These are phyloP conservation scores for Panonychus citri DNA, from an alignment of 1,140 invertebrate genomes.

Conservation along the genomic window DNA sequence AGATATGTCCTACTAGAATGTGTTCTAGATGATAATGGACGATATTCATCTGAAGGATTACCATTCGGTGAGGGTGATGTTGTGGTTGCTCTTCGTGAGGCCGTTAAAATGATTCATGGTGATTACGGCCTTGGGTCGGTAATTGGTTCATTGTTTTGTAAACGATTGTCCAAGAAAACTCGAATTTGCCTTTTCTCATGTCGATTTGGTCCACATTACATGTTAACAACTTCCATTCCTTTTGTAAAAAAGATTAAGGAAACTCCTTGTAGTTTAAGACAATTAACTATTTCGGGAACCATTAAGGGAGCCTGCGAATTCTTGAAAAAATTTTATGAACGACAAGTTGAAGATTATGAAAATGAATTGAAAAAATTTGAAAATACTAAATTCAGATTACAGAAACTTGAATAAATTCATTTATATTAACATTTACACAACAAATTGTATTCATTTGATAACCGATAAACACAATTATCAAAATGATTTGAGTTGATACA, in stretches of 20 bases:
- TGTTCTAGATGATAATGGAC: neutral
- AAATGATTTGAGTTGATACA: too few relatives aligned
- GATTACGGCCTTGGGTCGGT: neutral
- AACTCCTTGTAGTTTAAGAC: neutral
- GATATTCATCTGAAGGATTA: neutral
- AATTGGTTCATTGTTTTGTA: neutral
- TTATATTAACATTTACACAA: too few relatives aligned
- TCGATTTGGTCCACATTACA: neutral
- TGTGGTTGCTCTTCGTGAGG: neutral
- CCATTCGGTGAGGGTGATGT: neutral
- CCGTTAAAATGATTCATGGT: neutral
- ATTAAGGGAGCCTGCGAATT: neutral
- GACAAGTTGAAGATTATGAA: neutral
- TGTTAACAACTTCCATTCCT: neutral
- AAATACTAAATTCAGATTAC: too few relatives aligned
- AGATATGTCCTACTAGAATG: neutral
- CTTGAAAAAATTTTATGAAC: neutral
- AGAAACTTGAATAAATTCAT: too few relatives aligned
- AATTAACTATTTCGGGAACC: neutral
- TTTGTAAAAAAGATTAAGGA: neutral
- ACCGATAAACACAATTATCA: too few relatives aligned
- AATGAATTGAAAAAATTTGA: too few relatives aligned
- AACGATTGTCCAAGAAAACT: neutral
- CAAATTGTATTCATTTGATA: too few relatives aligned
- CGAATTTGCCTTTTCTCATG: neutral